Conservation (phyloP, 2,888 invertebrate genomes). For the Chloroclystis v-ata region DNA sequence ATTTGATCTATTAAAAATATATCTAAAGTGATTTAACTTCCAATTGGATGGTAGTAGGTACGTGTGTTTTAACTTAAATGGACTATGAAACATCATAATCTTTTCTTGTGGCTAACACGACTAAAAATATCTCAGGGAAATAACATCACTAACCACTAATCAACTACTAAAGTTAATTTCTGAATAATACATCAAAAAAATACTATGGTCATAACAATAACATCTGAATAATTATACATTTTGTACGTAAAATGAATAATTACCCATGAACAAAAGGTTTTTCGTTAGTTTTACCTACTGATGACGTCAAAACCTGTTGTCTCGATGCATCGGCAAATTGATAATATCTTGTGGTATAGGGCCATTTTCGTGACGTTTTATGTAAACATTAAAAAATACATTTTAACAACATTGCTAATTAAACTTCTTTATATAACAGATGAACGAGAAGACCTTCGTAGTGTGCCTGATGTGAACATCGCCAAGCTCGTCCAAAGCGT, state of each 20-base stretch:
- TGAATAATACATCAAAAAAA: neutral
- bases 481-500: slow-evolving; percentile 65
- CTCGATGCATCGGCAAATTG: neutral
- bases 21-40: no score
- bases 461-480: slow-evolving; percentile 68
- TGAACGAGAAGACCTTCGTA: slow-evolving; percentile 69
- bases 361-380: neutral
- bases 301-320: neutral
- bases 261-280: neutral
- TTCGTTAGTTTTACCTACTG: neutral
- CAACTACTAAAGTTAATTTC: neutral
- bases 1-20: no score
- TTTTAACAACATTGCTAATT: no score
- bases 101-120: neutral
- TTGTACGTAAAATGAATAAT: neutral
- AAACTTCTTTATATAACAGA: slow-evolving; percentile 48
- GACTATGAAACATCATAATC: no score
- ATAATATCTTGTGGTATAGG: neutral
- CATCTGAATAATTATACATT: neutral
- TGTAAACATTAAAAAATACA: neutral
- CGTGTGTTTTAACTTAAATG: no score
- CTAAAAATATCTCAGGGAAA: neutral
- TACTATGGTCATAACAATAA: neutral
- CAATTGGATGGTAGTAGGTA: no score
- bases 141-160: neutral